A percentile compares a stretch with the other conserved stretches of the same genome.
Conservation (phyloP, 2,888 invertebrate genomes). For the Cephus spinipes region DNA sequence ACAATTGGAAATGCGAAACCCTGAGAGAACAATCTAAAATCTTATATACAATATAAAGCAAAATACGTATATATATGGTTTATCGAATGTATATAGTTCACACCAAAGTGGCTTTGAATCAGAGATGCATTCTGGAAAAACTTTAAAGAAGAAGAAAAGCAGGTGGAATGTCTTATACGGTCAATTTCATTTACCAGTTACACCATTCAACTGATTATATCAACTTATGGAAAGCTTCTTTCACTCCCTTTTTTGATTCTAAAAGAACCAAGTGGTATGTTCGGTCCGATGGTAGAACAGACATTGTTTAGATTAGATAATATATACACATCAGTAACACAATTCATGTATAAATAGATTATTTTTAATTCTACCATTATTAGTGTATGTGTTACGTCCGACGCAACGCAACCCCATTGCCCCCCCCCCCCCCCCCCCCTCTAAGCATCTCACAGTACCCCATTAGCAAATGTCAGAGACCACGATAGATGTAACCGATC, state of each 20-base stretch:
- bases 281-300: conserved; percentile 10
- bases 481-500: too few relatives aligned
- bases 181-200: conserved; percentile 27
- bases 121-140: conserved; percentile 14
- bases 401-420: too few relatives aligned
- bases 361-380: not conserved
- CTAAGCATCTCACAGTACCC: too few relatives aligned
- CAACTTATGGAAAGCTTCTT: conserved; percentile 20
- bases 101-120: conserved; percentile 13
- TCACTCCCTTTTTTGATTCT: conserved; percentile 11
- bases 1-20: too few relatives aligned
- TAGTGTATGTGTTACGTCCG: too few relatives aligned
- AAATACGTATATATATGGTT: too few relatives aligned
- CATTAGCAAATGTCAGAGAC: too few relatives aligned
- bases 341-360: not conserved
- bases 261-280: conserved; percentile 9
- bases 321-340: conserved; percentile 7
- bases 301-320: conserved; percentile 19
- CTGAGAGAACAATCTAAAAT: too few relatives aligned
- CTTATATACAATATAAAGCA: too few relatives aligned
- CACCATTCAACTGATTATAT: conserved; percentile 23
- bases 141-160: conserved; percentile 9
- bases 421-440: too few relatives aligned
- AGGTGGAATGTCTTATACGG: conserved; percentile 24
- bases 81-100: conserved; percentile 14